Evolutionary conservation across 2,888 invertebrate species (phyloP), one percentile per base, ranked within the genome.

Genomic region (Sipha maydis): DNA sequence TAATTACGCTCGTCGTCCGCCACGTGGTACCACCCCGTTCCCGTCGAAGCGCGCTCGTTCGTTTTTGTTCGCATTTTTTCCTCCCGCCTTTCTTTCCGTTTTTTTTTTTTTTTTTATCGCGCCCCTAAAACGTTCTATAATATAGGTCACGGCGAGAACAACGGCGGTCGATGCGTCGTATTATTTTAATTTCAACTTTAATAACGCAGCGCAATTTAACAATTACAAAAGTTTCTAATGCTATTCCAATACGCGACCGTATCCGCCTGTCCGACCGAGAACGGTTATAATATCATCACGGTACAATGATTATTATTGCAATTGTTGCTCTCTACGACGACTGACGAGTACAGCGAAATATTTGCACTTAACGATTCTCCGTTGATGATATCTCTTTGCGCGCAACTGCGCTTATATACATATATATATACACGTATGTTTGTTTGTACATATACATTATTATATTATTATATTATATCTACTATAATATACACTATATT

Each of bases 161-260:
- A 14, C 61, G 25, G 61, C 8, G 61, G 61, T 3, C 61, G 21
- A 21, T 9, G 61, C 11, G 2, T 69, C 80, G 19, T 31, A n/a
- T 41, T 69, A 21, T 82, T 69, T 80, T 41, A 28, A 76, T 76
- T 41, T 67, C 28, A 38, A 67, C 41, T 67, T 48, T 69, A 25
- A 48, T 31, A 14, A 61, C 61, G 56, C 41, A 21, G n/a, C 25
- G 14, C 19, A 82, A 25, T 69, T 67, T 28, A 82, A 69, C 48
- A 41, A 82, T 82, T 48, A 48, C 69, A 48, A 82, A 69, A 82
- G 69, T 69, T 69, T 82, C 69, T 4, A 31, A 25, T 38, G 34
- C 11, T 48, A 21, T 11, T 69, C 41, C 17, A 80, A 31, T 69
- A 67, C 28, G n/a, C n/a, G n/a, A n/a, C n/a, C n/a, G n/a, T n/a